Evolutionary conservation across 1,140 invertebrate species (phyloP).

Genomic region (Lethocerus indicus): DNA sequence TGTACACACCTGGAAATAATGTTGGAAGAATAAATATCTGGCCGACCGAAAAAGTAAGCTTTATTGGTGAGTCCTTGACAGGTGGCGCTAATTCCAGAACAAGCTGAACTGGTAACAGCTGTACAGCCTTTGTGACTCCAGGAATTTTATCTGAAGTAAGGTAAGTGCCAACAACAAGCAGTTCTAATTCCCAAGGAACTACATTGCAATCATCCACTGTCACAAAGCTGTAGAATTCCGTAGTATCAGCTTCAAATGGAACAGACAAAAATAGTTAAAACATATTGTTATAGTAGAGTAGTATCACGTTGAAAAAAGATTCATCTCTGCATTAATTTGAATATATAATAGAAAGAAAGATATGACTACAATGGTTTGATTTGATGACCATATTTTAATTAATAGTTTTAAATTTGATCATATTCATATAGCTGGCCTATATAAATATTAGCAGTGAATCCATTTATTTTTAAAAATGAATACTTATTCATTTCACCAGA

Average conservation of each 20-base stretch:
- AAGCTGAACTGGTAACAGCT: slow-evolving; percentile 2
- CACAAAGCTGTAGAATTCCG: background rate
- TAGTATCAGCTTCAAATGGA: background rate
- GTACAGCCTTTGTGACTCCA: background rate
- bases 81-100: slow-evolving; percentile 10
- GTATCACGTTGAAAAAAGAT: background rate
- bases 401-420: no score
- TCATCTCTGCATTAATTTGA: background rate
- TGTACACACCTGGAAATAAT: slow-evolving; percentile 11
- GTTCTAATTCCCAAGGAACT: slow-evolving; percentile 5
- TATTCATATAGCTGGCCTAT: no score
- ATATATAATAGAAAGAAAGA: no score
- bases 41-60: slow-evolving; percentile 4
- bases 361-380: no score
- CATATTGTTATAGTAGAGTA: background rate
- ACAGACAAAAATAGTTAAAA: background rate
- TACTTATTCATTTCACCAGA: no score
- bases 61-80: slow-evolving; percentile 2
- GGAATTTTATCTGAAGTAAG: slow-evolving; percentile 1
- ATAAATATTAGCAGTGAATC: no score
- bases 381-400: no score
- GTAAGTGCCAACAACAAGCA: slow-evolving; percentile 3
- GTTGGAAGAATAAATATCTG: slow-evolving; percentile 7
- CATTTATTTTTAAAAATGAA: no score
- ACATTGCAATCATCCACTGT: background rate